phyloP scores from a whole-genome alignment of 2,888 invertebrate genomes.

The Tipula lateralis region DNA sequence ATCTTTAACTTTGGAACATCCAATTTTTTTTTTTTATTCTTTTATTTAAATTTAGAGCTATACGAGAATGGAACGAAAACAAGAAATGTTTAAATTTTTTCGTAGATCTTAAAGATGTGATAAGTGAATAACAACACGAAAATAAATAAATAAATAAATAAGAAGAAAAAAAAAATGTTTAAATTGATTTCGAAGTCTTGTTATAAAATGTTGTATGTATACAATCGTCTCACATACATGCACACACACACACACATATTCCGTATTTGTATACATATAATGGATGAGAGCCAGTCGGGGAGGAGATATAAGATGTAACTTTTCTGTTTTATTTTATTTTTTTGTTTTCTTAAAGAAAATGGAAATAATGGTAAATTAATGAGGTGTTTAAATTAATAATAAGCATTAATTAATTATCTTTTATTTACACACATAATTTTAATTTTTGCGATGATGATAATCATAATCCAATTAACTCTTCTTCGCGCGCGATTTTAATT shows the following conservation, averaged over 20 bases:
- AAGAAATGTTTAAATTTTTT: slow-evolving; percentile 24
- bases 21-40: background rate
- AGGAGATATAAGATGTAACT: background rate
- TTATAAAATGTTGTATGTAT: background rate
- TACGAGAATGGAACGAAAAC: slow-evolving; percentile 8
- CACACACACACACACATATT: too few relatives aligned
- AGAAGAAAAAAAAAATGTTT: background rate
- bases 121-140: slow-evolving; percentile 19
- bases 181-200: slow-evolving; percentile 19
- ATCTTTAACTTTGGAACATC: slow-evolving; percentile 11
- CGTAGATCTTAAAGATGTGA: slow-evolving; percentile 24
- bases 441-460: slow-evolving; percentile 24
- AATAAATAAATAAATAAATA: slow-evolving; percentile 6
- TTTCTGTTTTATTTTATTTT: background rate
- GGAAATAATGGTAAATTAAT: slow-evolving; percentile 24
- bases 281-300: background rate
- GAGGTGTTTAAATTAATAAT: slow-evolving; percentile 24
- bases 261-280: background rate
- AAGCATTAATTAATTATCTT: slow-evolving; percentile 24
- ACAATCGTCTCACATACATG: background rate
- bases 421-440: slow-evolving; percentile 19
- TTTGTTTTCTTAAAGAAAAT: background rate
- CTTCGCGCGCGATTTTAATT: background rate
- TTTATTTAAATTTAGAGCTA: slow-evolving; percentile 12
- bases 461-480: slow-evolving; percentile 24